Percentiles rank a stretch among this genome's conserved stretches.
Evolutionary conservation across 2,888 invertebrate genomes (phyloP).

Genomic region (Macrosoma leucophasiata): DNA sequence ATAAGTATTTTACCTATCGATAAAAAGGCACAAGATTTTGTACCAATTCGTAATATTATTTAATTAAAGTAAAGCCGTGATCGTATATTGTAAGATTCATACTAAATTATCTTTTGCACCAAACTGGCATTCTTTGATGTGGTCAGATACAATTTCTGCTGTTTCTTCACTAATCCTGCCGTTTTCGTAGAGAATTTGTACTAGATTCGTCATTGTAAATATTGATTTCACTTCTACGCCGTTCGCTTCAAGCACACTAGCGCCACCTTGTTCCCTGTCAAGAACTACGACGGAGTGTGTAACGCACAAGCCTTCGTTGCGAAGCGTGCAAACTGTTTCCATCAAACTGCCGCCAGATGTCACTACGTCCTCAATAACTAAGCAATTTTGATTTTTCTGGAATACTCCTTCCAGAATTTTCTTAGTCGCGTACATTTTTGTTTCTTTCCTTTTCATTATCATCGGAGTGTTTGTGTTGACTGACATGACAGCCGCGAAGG

Average conservation of each 20-base stretch:
- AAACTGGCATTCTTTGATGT: conserved; percentile 59
- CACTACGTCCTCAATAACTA: conserved; percentile 96
- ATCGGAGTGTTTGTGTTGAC: conserved; percentile 84
- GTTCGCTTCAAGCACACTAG: conserved; percentile 79
- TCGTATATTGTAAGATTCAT: conserved; percentile 2
- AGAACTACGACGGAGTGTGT: conserved; percentile 90
- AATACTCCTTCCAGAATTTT: conserved; percentile 94
- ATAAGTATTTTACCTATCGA: too few relatives aligned
- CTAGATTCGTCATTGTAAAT: conserved; percentile 79
- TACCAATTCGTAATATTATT: not conserved
- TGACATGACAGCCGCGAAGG: conserved; percentile 91
- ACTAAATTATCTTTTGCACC: conserved; percentile 46
- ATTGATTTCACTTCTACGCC: conserved; percentile 83
- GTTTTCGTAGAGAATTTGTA: conserved; percentile 77
- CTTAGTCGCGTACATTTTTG: conserved; percentile 95
- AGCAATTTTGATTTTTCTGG: conserved; percentile 78
- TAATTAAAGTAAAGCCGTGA: not conserved
- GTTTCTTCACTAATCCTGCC: conserved; percentile 75
- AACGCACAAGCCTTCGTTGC: conserved; percentile 78
- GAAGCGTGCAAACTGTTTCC: conserved; percentile 87
- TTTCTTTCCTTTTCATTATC: conserved; percentile 94
- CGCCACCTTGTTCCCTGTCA: conserved; percentile 95
- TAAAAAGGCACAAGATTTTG: too few relatives aligned
- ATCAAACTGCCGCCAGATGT: conserved; percentile 94
- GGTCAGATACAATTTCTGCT: conserved; percentile 52